Percentiles rank a stretch among this genome's conserved stretches.
These are phyloP conservation scores for Cryptocephalus moraei DNA, from an alignment of 2,888 invertebrate genomes.

Conservation along the genomic window DNA sequence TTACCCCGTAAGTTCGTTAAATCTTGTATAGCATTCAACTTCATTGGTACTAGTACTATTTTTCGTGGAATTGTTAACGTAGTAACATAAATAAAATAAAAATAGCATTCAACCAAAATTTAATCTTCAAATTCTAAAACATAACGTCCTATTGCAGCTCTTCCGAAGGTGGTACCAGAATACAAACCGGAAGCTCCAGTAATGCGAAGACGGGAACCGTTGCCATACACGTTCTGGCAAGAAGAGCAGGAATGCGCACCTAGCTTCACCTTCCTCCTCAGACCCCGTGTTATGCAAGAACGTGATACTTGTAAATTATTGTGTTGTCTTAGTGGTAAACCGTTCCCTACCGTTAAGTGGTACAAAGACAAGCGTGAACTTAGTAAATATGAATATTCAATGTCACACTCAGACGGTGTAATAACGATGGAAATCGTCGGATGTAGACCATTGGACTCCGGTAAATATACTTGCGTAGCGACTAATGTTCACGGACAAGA, in stretches of 20 bases:
- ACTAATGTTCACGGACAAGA: conserved; percentile 90
- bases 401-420: conserved; percentile 89
- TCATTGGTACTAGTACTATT: no score
- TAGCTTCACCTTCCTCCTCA: conserved; percentile 94
- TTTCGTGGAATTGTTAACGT: no score
- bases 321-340: conserved; percentile 92
- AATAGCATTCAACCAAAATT: no score
- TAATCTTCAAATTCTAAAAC: not conserved
- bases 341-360: conserved; percentile 87
- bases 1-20: no score
- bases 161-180: conserved; percentile 61
- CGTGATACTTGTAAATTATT: conserved; percentile 95
- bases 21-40: no score
- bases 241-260: conserved; percentile 91
- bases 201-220: conserved; percentile 66
- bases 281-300: conserved; percentile 95
- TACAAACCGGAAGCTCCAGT: conserved; percentile 60
- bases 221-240: conserved; percentile 84
- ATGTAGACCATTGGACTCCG: conserved; percentile 90
- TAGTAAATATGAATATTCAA: conserved; percentile 81
- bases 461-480: conserved; percentile 90
- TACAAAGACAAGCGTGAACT: conserved; percentile 89
- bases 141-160: conserved; percentile 41
- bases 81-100: no score
- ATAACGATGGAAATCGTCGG: conserved; percentile 94